These are phyloP conservation scores for Periophthalmus modestus DNA, from an alignment of 2,113 vertebrate species.

Conservation along the genomic window DNA sequence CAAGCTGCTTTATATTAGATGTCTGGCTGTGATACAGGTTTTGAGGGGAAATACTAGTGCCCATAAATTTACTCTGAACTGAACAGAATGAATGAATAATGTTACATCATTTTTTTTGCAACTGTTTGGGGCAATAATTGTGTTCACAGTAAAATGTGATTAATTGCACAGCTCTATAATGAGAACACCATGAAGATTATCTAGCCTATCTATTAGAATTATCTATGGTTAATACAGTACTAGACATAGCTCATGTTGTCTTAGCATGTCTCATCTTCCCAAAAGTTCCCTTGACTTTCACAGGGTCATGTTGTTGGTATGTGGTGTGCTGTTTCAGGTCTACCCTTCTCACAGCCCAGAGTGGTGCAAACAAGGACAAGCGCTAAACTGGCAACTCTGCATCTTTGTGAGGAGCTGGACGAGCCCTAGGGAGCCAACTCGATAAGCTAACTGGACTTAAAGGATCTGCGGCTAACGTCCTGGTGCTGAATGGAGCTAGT, in stretches of 20 bases:
- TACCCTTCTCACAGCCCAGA: not conserved
- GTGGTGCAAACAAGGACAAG: conserved; percentile 10
- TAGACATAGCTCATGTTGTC: not conserved
- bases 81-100: too few species aligned
- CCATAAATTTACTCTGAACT: too few species aligned
- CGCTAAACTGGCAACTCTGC: conserved; percentile 6
- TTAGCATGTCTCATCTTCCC: not conserved
- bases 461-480: conserved; percentile 1
- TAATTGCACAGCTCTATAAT: too few species aligned
- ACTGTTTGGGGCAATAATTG: too few species aligned
- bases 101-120: too few species aligned
- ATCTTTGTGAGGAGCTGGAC: not conserved
- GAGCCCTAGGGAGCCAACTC: not conserved
- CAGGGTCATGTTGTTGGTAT: not conserved
- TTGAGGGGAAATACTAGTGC: too few species aligned
- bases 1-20: too few species aligned
- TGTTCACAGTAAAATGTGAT: too few species aligned
- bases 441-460: conserved; percentile 12
- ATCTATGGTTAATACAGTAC: too few species aligned
- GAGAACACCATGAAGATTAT: too few species aligned
- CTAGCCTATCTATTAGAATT: too few species aligned
- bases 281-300: not conserved
- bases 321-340: not conserved
- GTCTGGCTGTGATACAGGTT: too few species aligned
- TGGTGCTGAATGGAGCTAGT: not conserved